Conservation (phyloP, 1,140 invertebrate species). For the Amyelois transitella region DNA sequence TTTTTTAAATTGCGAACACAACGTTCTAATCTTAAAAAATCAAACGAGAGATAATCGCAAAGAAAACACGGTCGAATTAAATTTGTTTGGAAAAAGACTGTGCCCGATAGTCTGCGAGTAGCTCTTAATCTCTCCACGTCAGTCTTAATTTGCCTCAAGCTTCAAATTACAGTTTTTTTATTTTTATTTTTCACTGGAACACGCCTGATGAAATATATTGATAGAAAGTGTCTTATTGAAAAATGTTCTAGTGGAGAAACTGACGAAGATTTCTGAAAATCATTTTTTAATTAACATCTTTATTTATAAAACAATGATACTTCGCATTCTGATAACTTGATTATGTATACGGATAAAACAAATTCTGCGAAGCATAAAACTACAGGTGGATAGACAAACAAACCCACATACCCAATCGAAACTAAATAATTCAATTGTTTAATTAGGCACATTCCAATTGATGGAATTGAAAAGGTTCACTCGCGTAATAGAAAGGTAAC, state of each 20-base stretch:
- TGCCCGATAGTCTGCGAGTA: conserved; percentile 6
- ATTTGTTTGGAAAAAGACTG: not conserved
- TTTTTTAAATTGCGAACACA: not conserved
- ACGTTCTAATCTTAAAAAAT: not conserved
- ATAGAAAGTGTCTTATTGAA: not conserved
- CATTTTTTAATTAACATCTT: too few relatives aligned
- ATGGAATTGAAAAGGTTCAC: conserved; percentile 59
- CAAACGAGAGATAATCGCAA: not conserved
- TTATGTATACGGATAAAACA: conserved; percentile 15
- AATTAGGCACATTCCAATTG: conserved; percentile 53
- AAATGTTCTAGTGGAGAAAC: not conserved
- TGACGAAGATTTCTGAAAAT: too few relatives aligned
- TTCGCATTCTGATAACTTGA: too few relatives aligned
- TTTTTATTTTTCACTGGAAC: conserved; percentile 27
- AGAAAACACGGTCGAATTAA: not conserved
- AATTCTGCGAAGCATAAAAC: conserved; percentile 37
- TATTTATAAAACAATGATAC: too few relatives aligned
- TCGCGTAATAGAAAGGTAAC: too few relatives aligned
- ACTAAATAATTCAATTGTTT: conserved; percentile 70
- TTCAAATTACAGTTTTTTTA: conserved; percentile 68
- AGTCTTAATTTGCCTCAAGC: conserved; percentile 64
- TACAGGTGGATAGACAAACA: conserved; percentile 41
- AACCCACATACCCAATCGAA: conserved; percentile 57
- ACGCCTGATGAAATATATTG: conserved; percentile 1
- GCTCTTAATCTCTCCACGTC: conserved; percentile 71